A percentile compares a stretch with the other conserved stretches of the same genome.
Conservation (phyloP, 2,113 vertebrate genomes). For the Mohoua ochrocephala region DNA sequence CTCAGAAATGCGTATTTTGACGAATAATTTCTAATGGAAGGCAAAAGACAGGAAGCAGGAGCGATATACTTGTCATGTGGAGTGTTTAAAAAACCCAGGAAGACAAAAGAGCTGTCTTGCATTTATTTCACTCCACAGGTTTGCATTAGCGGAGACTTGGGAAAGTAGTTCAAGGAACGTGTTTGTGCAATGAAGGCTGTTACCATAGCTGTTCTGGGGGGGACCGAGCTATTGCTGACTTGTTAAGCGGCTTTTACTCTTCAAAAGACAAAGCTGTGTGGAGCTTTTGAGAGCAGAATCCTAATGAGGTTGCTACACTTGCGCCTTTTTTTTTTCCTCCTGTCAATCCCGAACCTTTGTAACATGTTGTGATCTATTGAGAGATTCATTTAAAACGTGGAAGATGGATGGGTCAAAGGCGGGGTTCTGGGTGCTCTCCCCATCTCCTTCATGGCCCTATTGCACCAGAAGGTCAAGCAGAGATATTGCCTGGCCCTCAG, state of each 20-base stretch:
- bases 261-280: constrained; percentile 36
- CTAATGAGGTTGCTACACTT: constrained; percentile 29
- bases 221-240: neutral
- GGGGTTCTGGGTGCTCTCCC: neutral
- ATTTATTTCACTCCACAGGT: constrained; percentile 33
- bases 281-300: constrained; percentile 35
- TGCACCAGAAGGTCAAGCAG: neutral
- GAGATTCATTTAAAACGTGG: neutral
- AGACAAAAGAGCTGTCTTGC: constrained; percentile 47
- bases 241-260: constrained; percentile 36
- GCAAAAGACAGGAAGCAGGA: constrained; percentile 8
- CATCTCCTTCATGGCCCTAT: neutral
- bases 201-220: constrained; percentile 18
- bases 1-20: neutral
- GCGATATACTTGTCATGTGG: neutral
- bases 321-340: neutral
- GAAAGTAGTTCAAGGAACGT: constrained; percentile 37
- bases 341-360: neutral
- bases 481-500: neutral
- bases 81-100: neutral
- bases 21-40: neutral
- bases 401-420: neutral
- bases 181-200: constrained; percentile 23
- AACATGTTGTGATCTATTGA: neutral
- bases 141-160: neutral